Conservation (phyloP, 2,888 invertebrate species). For the Holacanthella duospinosa region DNA sequence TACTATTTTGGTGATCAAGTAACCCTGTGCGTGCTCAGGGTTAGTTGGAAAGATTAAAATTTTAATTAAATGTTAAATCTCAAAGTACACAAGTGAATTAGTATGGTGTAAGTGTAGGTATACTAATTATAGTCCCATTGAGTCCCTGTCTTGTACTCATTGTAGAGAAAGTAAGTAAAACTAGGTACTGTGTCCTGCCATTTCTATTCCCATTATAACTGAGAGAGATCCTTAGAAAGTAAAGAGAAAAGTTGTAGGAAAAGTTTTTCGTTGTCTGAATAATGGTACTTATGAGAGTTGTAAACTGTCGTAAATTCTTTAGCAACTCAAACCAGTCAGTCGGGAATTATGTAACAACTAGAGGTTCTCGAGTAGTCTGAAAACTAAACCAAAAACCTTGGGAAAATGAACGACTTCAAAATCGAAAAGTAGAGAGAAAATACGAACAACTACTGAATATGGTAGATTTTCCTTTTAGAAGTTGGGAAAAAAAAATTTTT, state of each 20-base stretch:
- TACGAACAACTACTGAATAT: too few species aligned
- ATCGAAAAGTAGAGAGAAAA: too few species aligned
- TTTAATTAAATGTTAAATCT: neutral
- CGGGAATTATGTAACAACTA: constrained; percentile 17
- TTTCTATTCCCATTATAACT: neutral
- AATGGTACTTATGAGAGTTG: constrained; percentile 30
- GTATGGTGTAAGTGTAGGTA: neutral
- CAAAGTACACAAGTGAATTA: neutral
- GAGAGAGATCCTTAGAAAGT: neutral
- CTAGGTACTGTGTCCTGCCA: too few species aligned
- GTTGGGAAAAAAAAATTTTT: too few species aligned
- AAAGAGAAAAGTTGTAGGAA: constrained; percentile 11
- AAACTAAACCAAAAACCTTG: too few species aligned
- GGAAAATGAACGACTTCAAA: too few species aligned
- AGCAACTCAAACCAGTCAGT: constrained; percentile 24
- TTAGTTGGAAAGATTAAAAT: neutral
- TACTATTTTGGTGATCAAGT: too few species aligned
- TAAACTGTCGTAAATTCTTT: constrained; percentile 32
- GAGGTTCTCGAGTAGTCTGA: neutral
- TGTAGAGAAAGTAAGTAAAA: neutral
- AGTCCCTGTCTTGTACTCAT: neutral
- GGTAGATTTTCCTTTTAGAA: too few species aligned
- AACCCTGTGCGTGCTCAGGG: too few species aligned
- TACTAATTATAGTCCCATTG: neutral
- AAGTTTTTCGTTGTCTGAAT: constrained; percentile 28